Evolutionary conservation across 2,113 vertebrate species (phyloP).

Genomic region (Scopus umbretta): DNA sequence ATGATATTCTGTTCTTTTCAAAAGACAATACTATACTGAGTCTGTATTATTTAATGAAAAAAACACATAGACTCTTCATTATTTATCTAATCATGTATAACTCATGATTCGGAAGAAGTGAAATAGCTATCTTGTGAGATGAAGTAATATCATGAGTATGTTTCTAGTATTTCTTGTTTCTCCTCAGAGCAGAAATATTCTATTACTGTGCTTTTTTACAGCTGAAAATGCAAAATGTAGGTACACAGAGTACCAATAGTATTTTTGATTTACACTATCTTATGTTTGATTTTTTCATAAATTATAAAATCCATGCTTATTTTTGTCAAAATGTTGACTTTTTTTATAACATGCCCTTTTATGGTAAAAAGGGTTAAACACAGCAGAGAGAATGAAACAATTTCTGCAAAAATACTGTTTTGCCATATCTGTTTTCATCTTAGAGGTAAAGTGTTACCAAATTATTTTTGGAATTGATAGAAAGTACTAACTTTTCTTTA

Average conservation of each 20-base stretch:
- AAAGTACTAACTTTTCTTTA: background rate
- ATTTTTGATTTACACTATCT: background rate
- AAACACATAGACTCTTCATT: background rate
- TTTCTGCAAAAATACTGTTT: background rate
- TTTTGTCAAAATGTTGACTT: background rate
- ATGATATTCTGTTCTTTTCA: background rate
- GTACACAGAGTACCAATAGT: background rate
- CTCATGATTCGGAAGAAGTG: background rate
- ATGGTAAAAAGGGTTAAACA: background rate
- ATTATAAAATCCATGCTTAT: background rate
- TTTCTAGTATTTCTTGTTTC: background rate
- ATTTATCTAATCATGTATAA: background rate
- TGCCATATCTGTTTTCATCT: background rate
- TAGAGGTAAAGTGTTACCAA: background rate
- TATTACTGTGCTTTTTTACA: background rate
- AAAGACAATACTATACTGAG: background rate
- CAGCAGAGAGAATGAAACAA: background rate
- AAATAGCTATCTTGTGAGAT: background rate
- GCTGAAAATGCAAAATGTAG: background rate
- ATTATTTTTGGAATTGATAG: background rate
- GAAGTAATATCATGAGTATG: background rate
- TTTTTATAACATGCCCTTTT: background rate
- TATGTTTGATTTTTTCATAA: background rate
- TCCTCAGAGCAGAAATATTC: background rate
- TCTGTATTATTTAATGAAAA: background rate